A percentile compares a stretch with the other conserved stretches of the same genome.
These are phyloP conservation scores for Camponotus vicinus DNA, from an alignment of 1,140 invertebrate species.

Conservation along the genomic window DNA sequence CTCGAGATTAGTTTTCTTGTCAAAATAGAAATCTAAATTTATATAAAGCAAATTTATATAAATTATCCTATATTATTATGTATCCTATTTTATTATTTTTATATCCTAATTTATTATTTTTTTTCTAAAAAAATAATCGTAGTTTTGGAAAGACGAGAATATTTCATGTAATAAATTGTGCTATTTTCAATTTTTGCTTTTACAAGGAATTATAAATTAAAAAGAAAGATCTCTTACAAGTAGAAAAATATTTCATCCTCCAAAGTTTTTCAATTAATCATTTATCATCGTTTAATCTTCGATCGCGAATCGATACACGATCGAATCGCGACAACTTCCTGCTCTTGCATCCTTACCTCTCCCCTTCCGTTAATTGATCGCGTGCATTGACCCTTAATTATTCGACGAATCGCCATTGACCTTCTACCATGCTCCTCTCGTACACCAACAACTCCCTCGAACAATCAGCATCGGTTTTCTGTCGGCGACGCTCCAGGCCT, in stretches of 20 bases:
- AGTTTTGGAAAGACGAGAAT: not conserved
- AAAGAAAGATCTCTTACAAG: not conserved
- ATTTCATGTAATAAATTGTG: not conserved
- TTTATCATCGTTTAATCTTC: not conserved
- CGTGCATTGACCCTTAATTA: slow-evolving; percentile 75
- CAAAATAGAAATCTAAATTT: slow-evolving; percentile 8
- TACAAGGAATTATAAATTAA: not conserved
- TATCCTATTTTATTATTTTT: not conserved
- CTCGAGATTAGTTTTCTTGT: too few relatives aligned
- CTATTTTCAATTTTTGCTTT: not conserved
- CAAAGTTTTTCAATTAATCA: not conserved
- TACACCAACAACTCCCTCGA: slow-evolving; percentile 21
- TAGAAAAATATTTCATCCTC: not conserved
- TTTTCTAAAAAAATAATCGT: not conserved
- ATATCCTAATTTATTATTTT: not conserved
- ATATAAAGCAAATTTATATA: not conserved
- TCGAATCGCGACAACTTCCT: slow-evolving; percentile 67
- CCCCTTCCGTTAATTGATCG: slow-evolving; percentile 71
- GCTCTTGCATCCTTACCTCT: slow-evolving; percentile 63
- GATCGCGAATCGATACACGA: slow-evolving; percentile 22
- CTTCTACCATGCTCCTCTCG: not conserved
- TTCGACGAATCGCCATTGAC: slow-evolving; percentile 69
- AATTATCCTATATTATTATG: not conserved
- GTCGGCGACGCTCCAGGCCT: slow-evolving; percentile 66
- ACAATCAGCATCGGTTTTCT: slow-evolving; percentile 65